Evolutionary conservation across 1,140 invertebrate species (phyloP).

Genomic region (Megalonaias nervosa): DNA sequence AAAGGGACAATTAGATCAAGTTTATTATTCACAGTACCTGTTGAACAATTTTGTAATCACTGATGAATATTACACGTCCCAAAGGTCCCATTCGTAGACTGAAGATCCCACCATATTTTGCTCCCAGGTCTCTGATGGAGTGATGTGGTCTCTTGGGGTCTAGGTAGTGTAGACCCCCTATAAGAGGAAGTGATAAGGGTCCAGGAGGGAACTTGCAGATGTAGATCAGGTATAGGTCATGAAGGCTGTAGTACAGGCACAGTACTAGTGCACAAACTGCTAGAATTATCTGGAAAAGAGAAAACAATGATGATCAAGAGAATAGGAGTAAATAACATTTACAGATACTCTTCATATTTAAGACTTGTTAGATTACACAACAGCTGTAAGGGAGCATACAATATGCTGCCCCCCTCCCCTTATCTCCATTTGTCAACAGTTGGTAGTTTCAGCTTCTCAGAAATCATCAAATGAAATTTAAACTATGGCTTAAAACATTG

Average conservation of each 20-base stretch:
- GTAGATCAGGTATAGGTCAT: slow-evolving; percentile 28
- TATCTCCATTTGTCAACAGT: no score
- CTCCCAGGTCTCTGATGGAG: slow-evolving; percentile 4
- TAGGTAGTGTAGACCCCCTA: slow-evolving; percentile 23
- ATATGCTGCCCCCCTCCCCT: no score
- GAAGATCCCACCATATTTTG: slow-evolving; percentile 30
- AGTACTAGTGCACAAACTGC: neutral
- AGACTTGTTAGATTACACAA: no score
- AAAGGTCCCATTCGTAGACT: slow-evolving; percentile 20
- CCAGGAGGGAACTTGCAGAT: slow-evolving; percentile 12
- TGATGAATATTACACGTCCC: slow-evolving; percentile 23
- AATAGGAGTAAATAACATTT: no score
- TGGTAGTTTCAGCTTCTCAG: no score
- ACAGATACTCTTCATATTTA: no score
- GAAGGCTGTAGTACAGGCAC: slow-evolving; percentile 8
- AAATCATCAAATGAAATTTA: no score
- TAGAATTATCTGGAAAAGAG: neutral
- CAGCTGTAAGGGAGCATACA: no score
- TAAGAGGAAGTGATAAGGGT: slow-evolving; percentile 27
- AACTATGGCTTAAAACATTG: no score
- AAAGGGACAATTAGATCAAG: no score
- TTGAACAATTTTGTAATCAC: slow-evolving; percentile 17
- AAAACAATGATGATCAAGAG: neutral
- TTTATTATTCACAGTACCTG: slow-evolving; percentile 2
- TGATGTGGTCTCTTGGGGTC: slow-evolving; percentile 3